phyloP scores from a whole-genome alignment of 1,140 invertebrate species.

The Drosophila nasuta region DNA sequence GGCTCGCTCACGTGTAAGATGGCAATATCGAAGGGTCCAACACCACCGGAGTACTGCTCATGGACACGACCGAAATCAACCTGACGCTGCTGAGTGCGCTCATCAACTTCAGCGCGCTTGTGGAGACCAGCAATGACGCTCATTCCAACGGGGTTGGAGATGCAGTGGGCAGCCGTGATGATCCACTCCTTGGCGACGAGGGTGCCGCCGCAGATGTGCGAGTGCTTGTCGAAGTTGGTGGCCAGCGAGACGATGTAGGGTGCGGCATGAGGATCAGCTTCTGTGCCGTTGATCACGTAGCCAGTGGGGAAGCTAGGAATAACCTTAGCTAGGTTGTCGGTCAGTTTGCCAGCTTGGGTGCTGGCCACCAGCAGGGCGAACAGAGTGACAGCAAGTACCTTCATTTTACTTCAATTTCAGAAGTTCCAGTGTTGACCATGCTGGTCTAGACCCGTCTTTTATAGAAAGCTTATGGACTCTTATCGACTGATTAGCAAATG shows the following conservation, averaged over 20 bases:
- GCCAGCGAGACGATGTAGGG: constrained; percentile 80
- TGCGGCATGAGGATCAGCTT: constrained; percentile 71
- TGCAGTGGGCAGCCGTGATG: constrained; percentile 79
- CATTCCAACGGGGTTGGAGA: constrained; percentile 54
- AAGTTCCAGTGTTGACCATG: neutral
- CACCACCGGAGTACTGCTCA: constrained; percentile 85
- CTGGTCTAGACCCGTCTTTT: constrained; percentile 29
- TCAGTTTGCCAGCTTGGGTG: constrained; percentile 52
- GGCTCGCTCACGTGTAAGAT: constrained; percentile 86
- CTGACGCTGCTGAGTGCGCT: constrained; percentile 85
- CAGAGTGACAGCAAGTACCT: constrained; percentile 62
- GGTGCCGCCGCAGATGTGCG: constrained; percentile 78
- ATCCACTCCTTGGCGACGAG: constrained; percentile 72
- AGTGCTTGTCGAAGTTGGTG: constrained; percentile 52
- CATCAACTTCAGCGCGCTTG: constrained; percentile 62
- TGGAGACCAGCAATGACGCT: constrained; percentile 77
- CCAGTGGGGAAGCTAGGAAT: constrained; percentile 74
- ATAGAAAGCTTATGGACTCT: constrained; percentile 34
- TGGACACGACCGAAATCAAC: constrained; percentile 85
- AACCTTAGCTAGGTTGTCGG: constrained; percentile 53
- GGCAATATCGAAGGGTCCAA: constrained; percentile 88
- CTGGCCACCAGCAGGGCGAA: constrained; percentile 57
- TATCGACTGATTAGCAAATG: constrained; percentile 55
- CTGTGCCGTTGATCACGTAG: constrained; percentile 79
- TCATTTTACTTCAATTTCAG: constrained; percentile 54